Evolutionary conservation across 1,140 invertebrate species (phyloP), one percentile per base, ranked within the genome.

Genomic region (Pseudomyrmex cubaensis): DNA sequence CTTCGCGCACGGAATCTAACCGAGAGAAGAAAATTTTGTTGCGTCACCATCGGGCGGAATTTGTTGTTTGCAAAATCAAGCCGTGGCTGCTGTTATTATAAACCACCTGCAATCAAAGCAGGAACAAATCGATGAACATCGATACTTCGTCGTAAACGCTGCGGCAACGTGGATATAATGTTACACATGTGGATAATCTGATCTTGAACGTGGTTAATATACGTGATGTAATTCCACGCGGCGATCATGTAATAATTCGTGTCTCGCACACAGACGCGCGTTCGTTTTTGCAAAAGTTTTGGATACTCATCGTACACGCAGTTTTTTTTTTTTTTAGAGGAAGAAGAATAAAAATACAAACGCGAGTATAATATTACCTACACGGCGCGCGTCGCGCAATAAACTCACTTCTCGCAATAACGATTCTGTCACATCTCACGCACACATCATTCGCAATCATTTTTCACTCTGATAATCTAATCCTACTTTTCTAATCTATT

Each of bases 401-500:
- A 63, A 44, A 64, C 35, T 35, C 35, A 52, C n/a, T 66, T 50
- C 12, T 63, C 12, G 66, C 0, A n/a, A 9, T 15, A 4, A 20
- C 4, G 15, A 35, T 54, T 52, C 15, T 44, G 13, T 57, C n/a
- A 57, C 15, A 57, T n/a, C 35, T 35, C 35, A 64, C 15, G 13
- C 62, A 15, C 15, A n/a, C n/a, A 69, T 62, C 25, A 52, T 1
- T 13, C 44, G 35, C 46, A 17, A 54, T 76, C 22, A 76, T 64
- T 80, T 77, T 35, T 59, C 44, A 59, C 48, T 35, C 35, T 48
- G 66, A 80, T 80, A 56, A 77, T 54, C 63, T 59, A 15, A 35
- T 57, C 15, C 44, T 35, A 72, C 35, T 70, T 72, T 25, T 35
- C 50, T 48, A 35, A 76, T 76, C 48, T 52, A 66, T 50, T 44